phyloP scores from a whole-genome alignment of 2,113 vertebrate species.

The Trematomus loennbergii region DNA sequence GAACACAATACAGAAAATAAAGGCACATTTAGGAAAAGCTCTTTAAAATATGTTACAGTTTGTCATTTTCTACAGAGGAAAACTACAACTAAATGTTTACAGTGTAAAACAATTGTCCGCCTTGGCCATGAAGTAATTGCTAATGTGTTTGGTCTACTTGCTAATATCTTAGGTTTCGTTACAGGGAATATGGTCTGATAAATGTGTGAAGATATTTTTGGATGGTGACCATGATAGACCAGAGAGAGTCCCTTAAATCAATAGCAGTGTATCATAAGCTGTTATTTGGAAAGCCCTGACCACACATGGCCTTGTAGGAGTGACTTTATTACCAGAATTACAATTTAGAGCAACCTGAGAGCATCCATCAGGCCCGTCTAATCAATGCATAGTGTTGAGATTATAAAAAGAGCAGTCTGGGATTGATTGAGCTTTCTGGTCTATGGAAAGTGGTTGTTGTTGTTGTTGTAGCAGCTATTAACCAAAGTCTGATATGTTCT shows the following conservation, averaged over 20 bases:
- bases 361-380: constrained; percentile 41
- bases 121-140: neutral
- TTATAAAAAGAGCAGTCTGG: constrained; percentile 45
- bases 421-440: constrained; percentile 46
- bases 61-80: neutral
- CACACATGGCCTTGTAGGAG: constrained; percentile 41
- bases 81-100: neutral
- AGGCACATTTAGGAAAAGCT: neutral
- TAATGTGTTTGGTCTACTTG: neutral
- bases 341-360: constrained; percentile 33
- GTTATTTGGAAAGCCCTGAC: constrained; percentile 19
- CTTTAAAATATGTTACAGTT: neutral
- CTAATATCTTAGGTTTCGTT: neutral
- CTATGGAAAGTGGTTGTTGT: neutral
- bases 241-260: constrained; percentile 33
- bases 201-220: neutral
- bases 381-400: constrained; percentile 57
- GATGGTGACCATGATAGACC: constrained; percentile 20
- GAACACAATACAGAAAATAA: neutral
- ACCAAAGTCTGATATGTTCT: constrained; percentile 12
- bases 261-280: constrained; percentile 16
- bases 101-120: too few species aligned
- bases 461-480: constrained; percentile 6
- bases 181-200: neutral
- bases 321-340: constrained; percentile 51